Percentiles rank a stretch among this genome's conserved stretches.
Evolutionary conservation across 1,140 invertebrate genomes (phyloP).

Genomic region (Aphis gossypii): DNA sequence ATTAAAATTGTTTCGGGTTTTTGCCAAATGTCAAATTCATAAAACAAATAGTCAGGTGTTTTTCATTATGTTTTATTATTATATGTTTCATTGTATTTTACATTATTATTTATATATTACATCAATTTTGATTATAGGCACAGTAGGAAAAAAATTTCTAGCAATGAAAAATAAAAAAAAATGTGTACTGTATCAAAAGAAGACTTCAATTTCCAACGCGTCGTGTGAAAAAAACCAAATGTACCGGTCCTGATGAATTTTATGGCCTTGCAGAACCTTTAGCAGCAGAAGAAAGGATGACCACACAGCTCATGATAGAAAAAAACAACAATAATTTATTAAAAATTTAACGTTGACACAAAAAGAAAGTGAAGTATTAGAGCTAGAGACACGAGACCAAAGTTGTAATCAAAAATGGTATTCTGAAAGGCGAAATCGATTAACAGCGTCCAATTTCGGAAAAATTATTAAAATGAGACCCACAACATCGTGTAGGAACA

Average conservation of each 20-base stretch:
- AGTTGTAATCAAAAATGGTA: not conserved
- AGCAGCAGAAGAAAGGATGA: not conserved
- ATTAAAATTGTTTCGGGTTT: not conserved
- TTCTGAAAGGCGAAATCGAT: constrained; percentile 22
- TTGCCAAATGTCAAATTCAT: not conserved
- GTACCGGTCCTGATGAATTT: not conserved
- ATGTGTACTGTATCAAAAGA: not conserved
- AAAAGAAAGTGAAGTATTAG: not conserved
- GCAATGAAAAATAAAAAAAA: not conserved
- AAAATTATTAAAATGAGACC: constrained; percentile 18
- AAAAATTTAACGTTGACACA: not conserved
- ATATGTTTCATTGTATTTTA: no score
- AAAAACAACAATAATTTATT: constrained; percentile 28
- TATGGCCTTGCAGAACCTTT: constrained; percentile 15
- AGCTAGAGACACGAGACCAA: not conserved
- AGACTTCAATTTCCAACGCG: not conserved
- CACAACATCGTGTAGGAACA: not conserved
- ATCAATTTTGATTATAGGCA: not conserved
- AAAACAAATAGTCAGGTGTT: no score
- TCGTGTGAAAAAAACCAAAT: not conserved
- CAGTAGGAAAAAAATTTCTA: constrained; percentile 1
- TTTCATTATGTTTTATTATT: no score
- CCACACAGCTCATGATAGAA: not conserved
- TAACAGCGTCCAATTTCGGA: constrained; percentile 27
- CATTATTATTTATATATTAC: no score